A percentile compares a stretch with the other conserved stretches of the same genome.
phyloP scores from a whole-genome alignment of 30 jellyfish, hydroid and myxozoan species.

The Mastigias papua region DNA sequence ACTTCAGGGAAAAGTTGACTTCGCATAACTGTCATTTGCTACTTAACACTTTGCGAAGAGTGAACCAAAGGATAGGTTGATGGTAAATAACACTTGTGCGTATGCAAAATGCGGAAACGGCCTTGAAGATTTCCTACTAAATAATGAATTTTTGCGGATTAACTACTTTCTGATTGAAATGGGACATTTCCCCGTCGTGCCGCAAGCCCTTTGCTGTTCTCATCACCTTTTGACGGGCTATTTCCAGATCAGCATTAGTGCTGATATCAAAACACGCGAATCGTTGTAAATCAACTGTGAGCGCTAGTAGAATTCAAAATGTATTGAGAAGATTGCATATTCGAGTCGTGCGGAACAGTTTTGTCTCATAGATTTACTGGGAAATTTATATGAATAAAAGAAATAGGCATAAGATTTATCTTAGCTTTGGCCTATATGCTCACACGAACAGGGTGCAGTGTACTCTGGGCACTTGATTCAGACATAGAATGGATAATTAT shows the following conservation, averaged over 20 bases:
- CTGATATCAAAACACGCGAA: conserved; percentile 50
- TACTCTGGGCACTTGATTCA: too few species aligned
- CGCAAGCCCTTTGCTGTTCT: conserved; percentile 60
- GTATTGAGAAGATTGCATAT: conserved; percentile 30
- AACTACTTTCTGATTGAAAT: conserved; percentile 62
- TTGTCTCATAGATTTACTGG: conserved; percentile 21
- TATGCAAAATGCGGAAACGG: conserved; percentile 67
- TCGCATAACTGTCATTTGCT: conserved; percentile 50
- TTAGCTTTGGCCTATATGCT: too few species aligned
- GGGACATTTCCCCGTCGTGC: conserved; percentile 77
- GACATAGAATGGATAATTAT: background rate
- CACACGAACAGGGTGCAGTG: too few species aligned
- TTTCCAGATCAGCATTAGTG: conserved; percentile 74
- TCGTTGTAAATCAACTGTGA: conserved; percentile 43
- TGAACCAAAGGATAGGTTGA: conserved; percentile 30
- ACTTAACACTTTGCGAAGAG: conserved; percentile 52
- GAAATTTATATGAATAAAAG: conserved; percentile 17
- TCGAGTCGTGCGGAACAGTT: conserved; percentile 26
- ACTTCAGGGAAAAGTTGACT: conserved; percentile 19
- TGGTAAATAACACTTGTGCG: conserved; percentile 56
- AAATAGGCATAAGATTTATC: background rate
- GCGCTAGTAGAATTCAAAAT: conserved; percentile 59
- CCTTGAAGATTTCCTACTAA: conserved; percentile 27
- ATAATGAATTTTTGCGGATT: conserved; percentile 76
- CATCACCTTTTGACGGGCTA: conserved; percentile 60